Evolutionary conservation across 1,140 invertebrate genomes (phyloP).

Genomic region (Procambarus virginalis): DNA sequence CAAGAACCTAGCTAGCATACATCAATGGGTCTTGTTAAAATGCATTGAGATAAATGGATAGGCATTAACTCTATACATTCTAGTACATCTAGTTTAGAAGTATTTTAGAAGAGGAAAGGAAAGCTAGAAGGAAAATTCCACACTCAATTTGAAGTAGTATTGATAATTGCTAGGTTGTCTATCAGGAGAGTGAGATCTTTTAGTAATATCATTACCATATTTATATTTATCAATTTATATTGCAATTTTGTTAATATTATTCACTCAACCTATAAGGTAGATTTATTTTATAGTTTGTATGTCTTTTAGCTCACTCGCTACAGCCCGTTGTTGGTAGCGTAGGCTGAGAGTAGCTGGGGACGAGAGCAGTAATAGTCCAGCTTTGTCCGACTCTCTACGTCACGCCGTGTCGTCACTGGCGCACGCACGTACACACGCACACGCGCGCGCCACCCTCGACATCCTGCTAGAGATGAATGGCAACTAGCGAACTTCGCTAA

Average conservation of each 20-base stretch:
- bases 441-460: constrained; percentile 33
- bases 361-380: constrained; percentile 63
- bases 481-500: constrained; percentile 38
- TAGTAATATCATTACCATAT: neutral
- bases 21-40: constrained; percentile 14
- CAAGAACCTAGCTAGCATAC: constrained; percentile 65
- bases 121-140: constrained; percentile 61
- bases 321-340: constrained; percentile 64
- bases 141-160: constrained; percentile 45
- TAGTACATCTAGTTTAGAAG: neutral
- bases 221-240: constrained; percentile 1
- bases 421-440: constrained; percentile 60
- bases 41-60: constrained; percentile 11
- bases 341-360: constrained; percentile 69
- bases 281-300: constrained; percentile 64
- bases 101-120: neutral
- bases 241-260: constrained; percentile 4
- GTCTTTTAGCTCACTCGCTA: constrained; percentile 62
- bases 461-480: constrained; percentile 44
- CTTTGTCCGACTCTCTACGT: constrained; percentile 70
- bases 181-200: constrained; percentile 17
- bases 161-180: constrained; percentile 45
- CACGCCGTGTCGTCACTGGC: constrained; percentile 68
- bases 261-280: constrained; percentile 17
- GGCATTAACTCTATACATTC: neutral